Percentiles rank a stretch among this genome's conserved stretches.
phyloP scores from a whole-genome alignment of 2,888 invertebrate genomes.

The Cantharis rustica region DNA sequence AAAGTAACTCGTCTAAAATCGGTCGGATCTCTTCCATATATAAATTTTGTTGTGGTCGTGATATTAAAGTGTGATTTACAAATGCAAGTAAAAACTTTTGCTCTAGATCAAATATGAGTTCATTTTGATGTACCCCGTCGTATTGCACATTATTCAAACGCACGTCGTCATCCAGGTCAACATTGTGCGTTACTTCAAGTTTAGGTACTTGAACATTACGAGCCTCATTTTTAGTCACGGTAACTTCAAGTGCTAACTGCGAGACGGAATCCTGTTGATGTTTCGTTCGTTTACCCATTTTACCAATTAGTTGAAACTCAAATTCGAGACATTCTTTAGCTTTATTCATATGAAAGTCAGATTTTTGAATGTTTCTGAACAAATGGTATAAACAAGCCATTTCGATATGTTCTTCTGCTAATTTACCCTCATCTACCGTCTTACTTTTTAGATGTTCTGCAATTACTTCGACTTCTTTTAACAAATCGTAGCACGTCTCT shows the following conservation, averaged over 20 bases:
- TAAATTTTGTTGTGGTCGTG: conserved; percentile 80
- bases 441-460: conserved; percentile 50
- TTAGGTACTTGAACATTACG: conserved; percentile 58
- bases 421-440: conserved; percentile 45
- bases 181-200: conserved; percentile 66
- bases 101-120: conserved; percentile 68
- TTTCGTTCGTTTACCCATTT: conserved; percentile 87
- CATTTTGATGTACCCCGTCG: conserved; percentile 57
- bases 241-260: conserved; percentile 78
- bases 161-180: conserved; percentile 84
- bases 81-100: conserved; percentile 80
- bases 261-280: conserved; percentile 83
- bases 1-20: conserved; percentile 71
- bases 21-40: conserved; percentile 82
- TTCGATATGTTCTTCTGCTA: conserved; percentile 61
- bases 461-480: conserved; percentile 61
- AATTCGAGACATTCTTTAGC: conserved; percentile 70
- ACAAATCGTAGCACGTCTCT: conserved; percentile 72
- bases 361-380: conserved; percentile 74
- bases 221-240: conserved; percentile 54
- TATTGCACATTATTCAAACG: conserved; percentile 80
- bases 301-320: conserved; percentile 72
- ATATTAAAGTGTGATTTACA: conserved; percentile 72
- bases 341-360: conserved; percentile 68
- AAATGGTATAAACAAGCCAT: conserved; percentile 70